Evolutionary conservation across 2,888 invertebrate species (phyloP), one percentile per base, ranked within the genome.

Genomic region (Melikaiella ostensackeni): DNA sequence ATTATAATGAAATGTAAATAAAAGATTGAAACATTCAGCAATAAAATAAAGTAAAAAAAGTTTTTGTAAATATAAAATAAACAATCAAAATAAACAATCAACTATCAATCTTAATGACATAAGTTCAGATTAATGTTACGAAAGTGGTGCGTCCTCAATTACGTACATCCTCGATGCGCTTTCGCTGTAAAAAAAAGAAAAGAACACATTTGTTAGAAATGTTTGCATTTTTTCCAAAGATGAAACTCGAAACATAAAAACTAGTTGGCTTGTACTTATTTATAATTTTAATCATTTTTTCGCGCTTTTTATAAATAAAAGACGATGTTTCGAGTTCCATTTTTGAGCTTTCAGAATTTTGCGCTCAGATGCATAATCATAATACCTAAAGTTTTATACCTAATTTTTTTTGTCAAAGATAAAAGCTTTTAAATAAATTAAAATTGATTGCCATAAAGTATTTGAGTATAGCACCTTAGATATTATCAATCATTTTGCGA

Each of bases 131-230:
- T 77, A 62, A 75, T 35, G 42, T 33, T 24, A 76, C 74, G 73
- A 78, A 77, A 59, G 70, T 61, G 13, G 57, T 78, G 75, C 76
- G 9, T 70, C 81, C 74, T 80, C 90, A 91, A 90, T 93, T 94
- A 93, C 94, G 93, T 93, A 95, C 96, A 95, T 96, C 96, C 92
- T 96, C 95, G 93, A 95, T 93, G 93, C 94, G 95, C 93, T 95
- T 95, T 93, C 94, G 95, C 96, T 96, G 95, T 86, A 95, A 95
- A 93, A 93, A 90, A 92, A 89, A 92, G 57, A 93, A 92, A 91
- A 91, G 91, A 87, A 82, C 74, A 75, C 78, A 81, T 82, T 77
- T 62, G 79, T 59, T 76, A 79, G 76, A 38, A 64, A 75, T 57
- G 46, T 30, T 42, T 21, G 64, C 24, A 42, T n/a, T 66, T 77